These are phyloP conservation scores for Gopherus flavomarginatus DNA, from an alignment of 2,113 vertebrate genomes.

Conservation along the genomic window DNA sequence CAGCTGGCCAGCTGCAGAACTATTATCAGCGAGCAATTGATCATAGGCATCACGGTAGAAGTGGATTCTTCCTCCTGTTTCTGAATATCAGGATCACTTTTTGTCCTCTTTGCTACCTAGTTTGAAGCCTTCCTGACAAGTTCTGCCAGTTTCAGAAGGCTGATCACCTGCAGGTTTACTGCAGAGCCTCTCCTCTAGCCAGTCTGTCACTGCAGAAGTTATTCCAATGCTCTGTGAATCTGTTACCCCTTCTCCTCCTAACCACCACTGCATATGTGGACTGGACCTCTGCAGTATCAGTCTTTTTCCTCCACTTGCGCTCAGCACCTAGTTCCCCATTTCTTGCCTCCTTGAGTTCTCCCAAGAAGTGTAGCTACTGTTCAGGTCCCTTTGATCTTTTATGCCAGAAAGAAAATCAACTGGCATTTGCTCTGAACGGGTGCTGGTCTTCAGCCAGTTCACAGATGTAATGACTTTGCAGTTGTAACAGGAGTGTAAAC, in stretches of 20 bases:
- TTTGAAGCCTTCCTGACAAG: background rate
- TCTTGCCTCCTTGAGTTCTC: background rate
- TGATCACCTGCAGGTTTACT: background rate
- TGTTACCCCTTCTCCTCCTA: background rate
- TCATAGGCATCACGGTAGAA: background rate
- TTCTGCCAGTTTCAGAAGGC: background rate
- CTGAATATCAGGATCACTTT: background rate
- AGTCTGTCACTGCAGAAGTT: rapidly evolving
- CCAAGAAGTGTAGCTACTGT: background rate
- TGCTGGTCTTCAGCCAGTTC: background rate
- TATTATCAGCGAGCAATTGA: background rate
- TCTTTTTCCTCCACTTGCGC: background rate
- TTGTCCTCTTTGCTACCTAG: background rate
- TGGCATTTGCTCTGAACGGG: background rate
- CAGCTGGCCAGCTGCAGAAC: background rate
- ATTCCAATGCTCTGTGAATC: background rate
- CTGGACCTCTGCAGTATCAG: rapidly evolving
- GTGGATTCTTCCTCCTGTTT: background rate
- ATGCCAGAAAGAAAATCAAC: background rate
- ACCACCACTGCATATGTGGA: background rate
- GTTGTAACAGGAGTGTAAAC: rapidly evolving
- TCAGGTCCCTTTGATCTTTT: rapidly evolving
- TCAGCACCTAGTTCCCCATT: background rate
- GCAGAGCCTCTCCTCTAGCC: background rate
- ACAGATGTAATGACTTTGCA: background rate